A percentile compares a stretch with the other conserved stretches of the same genome.
These are phyloP conservation scores for Rhinichthys osculus DNA, from an alignment of 2,797 vertebrate species.

Conservation along the genomic window DNA sequence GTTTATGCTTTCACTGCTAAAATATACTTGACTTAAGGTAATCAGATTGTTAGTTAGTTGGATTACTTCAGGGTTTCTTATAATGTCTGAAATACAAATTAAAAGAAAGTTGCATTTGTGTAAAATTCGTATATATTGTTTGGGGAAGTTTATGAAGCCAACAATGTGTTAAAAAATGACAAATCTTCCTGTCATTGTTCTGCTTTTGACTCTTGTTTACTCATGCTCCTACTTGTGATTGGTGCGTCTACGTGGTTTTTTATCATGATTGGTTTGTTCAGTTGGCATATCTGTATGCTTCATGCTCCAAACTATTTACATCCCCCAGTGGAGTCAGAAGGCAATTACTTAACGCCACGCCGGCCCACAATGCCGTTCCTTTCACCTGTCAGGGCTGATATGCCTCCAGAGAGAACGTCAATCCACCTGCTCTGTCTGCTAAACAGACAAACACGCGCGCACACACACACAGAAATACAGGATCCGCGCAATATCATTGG, in stretches of 20 bases:
- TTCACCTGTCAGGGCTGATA: slow-evolving; percentile 49
- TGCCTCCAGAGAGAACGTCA: slow-evolving; percentile 33
- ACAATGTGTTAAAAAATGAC: neutral
- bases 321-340: slow-evolving; percentile 51
- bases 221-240: slow-evolving; percentile 2
- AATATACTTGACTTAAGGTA: neutral
- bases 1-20: neutral
- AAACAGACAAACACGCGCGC: slow-evolving; percentile 5
- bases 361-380: slow-evolving; percentile 35
- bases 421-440: slow-evolving; percentile 45
- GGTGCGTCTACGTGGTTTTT: neutral
- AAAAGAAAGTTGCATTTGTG: neutral
- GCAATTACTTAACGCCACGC: slow-evolving; percentile 54
- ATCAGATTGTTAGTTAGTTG: neutral
- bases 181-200: neutral
- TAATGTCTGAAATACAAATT: neutral
- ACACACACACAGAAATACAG: slow-evolving; percentile 36
- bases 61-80: neutral
- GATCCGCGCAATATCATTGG: slow-evolving; percentile 38
- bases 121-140: neutral
- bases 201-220: slow-evolving; percentile 10
- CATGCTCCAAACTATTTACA: slow-evolving; percentile 46
- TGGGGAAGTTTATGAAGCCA: neutral
- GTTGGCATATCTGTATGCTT: slow-evolving; percentile 31
- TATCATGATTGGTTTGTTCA: slow-evolving; percentile 39